Percentiles rank a stretch among this genome's conserved stretches.
Evolutionary conservation across 2,888 invertebrate species (phyloP).

Genomic region (Ichneumon xanthorius): DNA sequence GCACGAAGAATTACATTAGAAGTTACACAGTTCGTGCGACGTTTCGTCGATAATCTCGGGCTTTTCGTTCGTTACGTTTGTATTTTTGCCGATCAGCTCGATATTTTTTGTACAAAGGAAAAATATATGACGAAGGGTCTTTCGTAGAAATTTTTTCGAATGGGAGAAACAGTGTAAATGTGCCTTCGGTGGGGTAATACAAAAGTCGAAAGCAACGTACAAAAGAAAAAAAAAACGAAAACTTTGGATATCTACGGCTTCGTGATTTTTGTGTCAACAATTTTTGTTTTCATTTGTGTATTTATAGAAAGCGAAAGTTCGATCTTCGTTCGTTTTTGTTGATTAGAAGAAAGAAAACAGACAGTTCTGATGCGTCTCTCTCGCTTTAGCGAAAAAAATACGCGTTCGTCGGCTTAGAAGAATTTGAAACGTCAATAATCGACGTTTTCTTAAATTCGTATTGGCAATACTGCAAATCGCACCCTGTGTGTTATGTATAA

Average conservation of each 20-base stretch:
- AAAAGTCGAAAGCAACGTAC: conserved; percentile 34
- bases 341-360: conserved; percentile 6
- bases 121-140: background rate
- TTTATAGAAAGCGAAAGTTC: conserved; percentile 27
- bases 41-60: conserved; percentile 1
- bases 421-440: conserved; percentile 37
- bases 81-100: conserved; percentile 3
- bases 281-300: conserved; percentile 25
- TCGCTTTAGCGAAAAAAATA: background rate
- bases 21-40: background rate
- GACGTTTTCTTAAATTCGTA: conserved; percentile 48
- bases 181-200: background rate
- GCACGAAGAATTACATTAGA: background rate
- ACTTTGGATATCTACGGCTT: conserved; percentile 50
- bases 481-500: conserved; percentile 61
- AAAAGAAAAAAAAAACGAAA: conserved; percentile 7
- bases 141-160: conserved; percentile 1
- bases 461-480: conserved; percentile 66
- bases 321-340: conserved; percentile 3
- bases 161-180: background rate
- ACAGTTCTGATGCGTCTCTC: background rate
- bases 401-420: conserved; percentile 25
- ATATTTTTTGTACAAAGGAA: background rate
- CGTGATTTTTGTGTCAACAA: conserved; percentile 22
- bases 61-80: background rate